Evolutionary conservation across 2,113 vertebrate species (phyloP).

Genomic region (Rhinichthys klamathensis): DNA sequence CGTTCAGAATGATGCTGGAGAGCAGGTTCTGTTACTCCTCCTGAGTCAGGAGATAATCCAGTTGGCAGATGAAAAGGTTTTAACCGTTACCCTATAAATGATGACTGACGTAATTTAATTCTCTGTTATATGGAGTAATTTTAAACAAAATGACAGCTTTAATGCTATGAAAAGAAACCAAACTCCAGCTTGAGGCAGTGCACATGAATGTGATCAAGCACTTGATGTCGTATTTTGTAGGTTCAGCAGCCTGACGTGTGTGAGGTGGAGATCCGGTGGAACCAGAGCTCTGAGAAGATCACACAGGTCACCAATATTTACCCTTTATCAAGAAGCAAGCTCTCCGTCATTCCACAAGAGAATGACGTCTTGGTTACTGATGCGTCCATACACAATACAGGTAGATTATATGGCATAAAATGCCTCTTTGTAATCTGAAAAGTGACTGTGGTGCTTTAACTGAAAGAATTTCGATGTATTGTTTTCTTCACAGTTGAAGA

Average conservation of each 20-base stretch:
- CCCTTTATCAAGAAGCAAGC: slow-evolving; percentile 85
- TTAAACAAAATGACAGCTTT: neutral
- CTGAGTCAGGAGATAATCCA: slow-evolving; percentile 90
- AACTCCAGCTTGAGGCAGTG: neutral
- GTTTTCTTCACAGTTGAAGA: slow-evolving; percentile 66
- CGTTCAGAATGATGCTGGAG: slow-evolving; percentile 79
- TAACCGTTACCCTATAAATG: neutral
- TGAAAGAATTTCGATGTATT: neutral
- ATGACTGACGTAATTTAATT: neutral
- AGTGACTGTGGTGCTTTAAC: neutral
- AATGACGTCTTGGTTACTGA: slow-evolving; percentile 84
- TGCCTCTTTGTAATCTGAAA: neutral
- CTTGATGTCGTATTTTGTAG: slow-evolving; percentile 63
- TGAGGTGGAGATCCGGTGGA: slow-evolving; percentile 88
- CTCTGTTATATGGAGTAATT: neutral
- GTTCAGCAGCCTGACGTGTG: slow-evolving; percentile 88
- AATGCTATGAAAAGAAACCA: neutral
- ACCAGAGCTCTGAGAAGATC: slow-evolving; percentile 79
- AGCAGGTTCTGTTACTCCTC: slow-evolving; percentile 82
- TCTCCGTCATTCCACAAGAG: slow-evolving; percentile 83
- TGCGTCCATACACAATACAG: slow-evolving; percentile 80
- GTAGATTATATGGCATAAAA: slow-evolving; percentile 66
- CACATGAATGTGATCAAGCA: neutral
- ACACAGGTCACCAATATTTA: slow-evolving; percentile 83
- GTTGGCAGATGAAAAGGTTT: slow-evolving; percentile 87